Percentiles rank a stretch among this genome's conserved stretches.
Conservation (phyloP, 1,140 invertebrate species). For the Drosophila busckii region DNA sequence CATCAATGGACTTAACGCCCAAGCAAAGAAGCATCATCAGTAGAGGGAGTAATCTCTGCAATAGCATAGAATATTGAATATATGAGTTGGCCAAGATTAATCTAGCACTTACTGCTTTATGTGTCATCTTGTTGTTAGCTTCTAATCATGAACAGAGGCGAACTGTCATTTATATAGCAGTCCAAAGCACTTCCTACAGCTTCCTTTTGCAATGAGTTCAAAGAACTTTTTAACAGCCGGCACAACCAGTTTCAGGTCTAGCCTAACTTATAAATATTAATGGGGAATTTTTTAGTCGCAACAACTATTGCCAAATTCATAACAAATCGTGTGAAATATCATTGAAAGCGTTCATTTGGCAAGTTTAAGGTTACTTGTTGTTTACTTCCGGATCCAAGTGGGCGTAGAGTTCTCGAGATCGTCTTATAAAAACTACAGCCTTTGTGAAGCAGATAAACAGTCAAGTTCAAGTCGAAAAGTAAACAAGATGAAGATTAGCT, state of each 20-base stretch:
- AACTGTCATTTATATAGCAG: conserved; percentile 51
- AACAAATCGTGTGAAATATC: conserved; percentile 59
- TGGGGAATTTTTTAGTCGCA: conserved; percentile 45
- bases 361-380: conserved; percentile 55
- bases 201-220: conserved; percentile 56
- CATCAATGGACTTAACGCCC: conserved; percentile 13
- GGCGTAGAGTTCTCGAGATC: conserved; percentile 34
- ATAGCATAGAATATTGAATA: background rate
- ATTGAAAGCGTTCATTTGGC: conserved; percentile 51
- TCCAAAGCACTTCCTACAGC: conserved; percentile 50
- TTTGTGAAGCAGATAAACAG: conserved; percentile 30
- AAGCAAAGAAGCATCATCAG: conserved; percentile 25
- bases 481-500: conserved; percentile 45
- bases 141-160: conserved; percentile 32
- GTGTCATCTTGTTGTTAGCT: conserved; percentile 32
- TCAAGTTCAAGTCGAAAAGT: conserved; percentile 39
- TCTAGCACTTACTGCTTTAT: conserved; percentile 38
- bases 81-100: background rate
- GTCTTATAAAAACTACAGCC: conserved; percentile 51
- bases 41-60: conserved; percentile 16
- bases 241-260: conserved; percentile 42
- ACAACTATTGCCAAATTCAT: conserved; percentile 48
- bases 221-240: conserved; percentile 49
- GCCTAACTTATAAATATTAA: conserved; percentile 29
- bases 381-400: conserved; percentile 53